Conservation (phyloP, 1,140 invertebrate genomes). For the Drosophila pandora region DNA sequence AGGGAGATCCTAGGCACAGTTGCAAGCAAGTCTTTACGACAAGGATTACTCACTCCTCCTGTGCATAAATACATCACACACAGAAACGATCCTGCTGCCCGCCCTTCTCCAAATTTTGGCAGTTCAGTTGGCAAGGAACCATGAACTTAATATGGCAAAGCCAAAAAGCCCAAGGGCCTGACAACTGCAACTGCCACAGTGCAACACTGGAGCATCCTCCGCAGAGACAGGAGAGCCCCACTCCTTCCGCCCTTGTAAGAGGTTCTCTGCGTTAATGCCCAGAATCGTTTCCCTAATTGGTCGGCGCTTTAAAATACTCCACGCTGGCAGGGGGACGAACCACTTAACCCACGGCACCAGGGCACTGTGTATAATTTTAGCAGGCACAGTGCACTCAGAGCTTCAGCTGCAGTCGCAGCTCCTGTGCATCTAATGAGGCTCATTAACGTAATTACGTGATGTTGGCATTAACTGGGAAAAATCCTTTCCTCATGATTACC, state of each 20-base stretch:
- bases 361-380: conserved; percentile 16
- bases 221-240: conserved; percentile 2
- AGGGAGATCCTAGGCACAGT: neutral
- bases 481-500: conserved; percentile 34
- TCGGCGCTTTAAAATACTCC: conserved; percentile 31
- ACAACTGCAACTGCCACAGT: conserved; percentile 11
- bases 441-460: conserved; percentile 72
- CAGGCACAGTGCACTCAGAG: conserved; percentile 1
- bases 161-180: conserved; percentile 9
- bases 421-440: conserved; percentile 63
- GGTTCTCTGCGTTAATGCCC: conserved; percentile 30
- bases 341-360: conserved; percentile 4
- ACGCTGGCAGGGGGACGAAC: neutral
- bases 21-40: neutral
- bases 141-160: conserved; percentile 18
- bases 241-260: conserved; percentile 8
- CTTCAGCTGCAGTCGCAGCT: neutral
- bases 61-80: no score
- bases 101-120: neutral
- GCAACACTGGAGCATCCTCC: conserved; percentile 6
- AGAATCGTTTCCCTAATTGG: conserved; percentile 35
- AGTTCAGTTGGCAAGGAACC: conserved; percentile 11
- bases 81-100: no score
- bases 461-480: conserved; percentile 52
- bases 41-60: neutral